Percentiles rank a stretch among this genome's conserved stretches.
phyloP scores from a whole-genome alignment of 2,888 invertebrate genomes.

The Abrostola tripartita region DNA sequence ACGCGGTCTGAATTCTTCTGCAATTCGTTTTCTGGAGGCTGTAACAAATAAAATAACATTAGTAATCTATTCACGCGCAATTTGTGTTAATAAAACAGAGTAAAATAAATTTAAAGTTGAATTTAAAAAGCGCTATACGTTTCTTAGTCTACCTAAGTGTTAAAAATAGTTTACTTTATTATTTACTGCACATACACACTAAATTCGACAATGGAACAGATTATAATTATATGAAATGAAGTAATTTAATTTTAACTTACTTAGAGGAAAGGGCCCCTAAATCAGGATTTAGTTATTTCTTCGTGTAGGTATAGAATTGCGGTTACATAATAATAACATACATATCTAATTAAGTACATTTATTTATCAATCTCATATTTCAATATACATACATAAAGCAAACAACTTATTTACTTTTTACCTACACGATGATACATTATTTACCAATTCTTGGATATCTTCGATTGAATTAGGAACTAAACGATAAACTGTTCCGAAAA shows the following conservation, averaged over 20 bases:
- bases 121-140: neutral
- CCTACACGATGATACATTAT: constrained; percentile 59
- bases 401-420: constrained; percentile 23
- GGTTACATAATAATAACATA: too few relatives aligned
- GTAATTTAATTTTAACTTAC: too few relatives aligned
- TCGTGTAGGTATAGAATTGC: too few relatives aligned
- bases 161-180: too few relatives aligned
- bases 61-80: constrained; percentile 11
- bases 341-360: constrained; percentile 11
- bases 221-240: too few relatives aligned
- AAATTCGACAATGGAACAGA: too few relatives aligned
- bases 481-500: constrained; percentile 71
- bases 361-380: constrained; percentile 5
- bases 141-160: too few relatives aligned
- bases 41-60: constrained; percentile 71
- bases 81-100: neutral
- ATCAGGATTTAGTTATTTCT: too few relatives aligned
- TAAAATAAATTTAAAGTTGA: neutral
- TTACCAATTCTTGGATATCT: constrained; percentile 72
- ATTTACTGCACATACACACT: too few relatives aligned
- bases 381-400: constrained; percentile 6
- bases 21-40: constrained; percentile 98
- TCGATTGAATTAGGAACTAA: constrained; percentile 69
- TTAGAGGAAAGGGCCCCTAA: too few relatives aligned
- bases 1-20: constrained; percentile 95